Evolutionary conservation across 2,888 invertebrate species (phyloP), one percentile per base, ranked within the genome.

Genomic region (Beris morrisii): DNA sequence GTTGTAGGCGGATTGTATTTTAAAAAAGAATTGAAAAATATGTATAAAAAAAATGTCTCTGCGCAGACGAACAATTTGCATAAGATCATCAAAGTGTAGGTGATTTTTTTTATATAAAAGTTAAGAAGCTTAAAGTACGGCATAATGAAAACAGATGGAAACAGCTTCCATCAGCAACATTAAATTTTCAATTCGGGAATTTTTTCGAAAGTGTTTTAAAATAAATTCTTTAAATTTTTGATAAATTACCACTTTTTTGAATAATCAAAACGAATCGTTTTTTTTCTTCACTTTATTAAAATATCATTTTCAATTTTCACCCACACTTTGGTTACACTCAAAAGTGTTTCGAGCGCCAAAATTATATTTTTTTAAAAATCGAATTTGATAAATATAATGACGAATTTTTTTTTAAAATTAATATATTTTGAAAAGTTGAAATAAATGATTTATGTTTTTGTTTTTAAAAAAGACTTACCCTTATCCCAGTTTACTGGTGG

Each of bases 401-500:
- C 22, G 22, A 3, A 2, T 38, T 11, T 50, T 61, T 53, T 52
- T 38, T 38, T 2, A 52, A 32, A 38, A 52, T 50, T 61, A 22
- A 22, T 22, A 22, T 22, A 2, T 22, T 22, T 22, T 22, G 22
- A 22, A 22, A 22, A 2, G 22, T 59, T 48, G 11, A 48, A 59
- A 48, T 28, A 30, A 46, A n/a, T n/a, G 5, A 46, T 46, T 46
- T 46, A 9, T 44, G 4, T 53, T 22, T 53, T 13, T 4, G 48
- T 28, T 7, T 59, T 48, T 46, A 6, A 22, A 30, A 3, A 22
- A 32, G 5, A 32, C 77, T 76, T 61, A 81, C 88, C 91, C 78
- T 91, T 91, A 77, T 91, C 88, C 91, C 91, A 91, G 74, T 88
- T 85, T 22, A 91, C 89, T 43, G 90, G 89, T 57, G 91, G 91